A percentile compares a stretch with the other conserved stretches of the same genome.
Conservation (phyloP, 2,797 vertebrate species). For the Siniperca obscura region DNA sequence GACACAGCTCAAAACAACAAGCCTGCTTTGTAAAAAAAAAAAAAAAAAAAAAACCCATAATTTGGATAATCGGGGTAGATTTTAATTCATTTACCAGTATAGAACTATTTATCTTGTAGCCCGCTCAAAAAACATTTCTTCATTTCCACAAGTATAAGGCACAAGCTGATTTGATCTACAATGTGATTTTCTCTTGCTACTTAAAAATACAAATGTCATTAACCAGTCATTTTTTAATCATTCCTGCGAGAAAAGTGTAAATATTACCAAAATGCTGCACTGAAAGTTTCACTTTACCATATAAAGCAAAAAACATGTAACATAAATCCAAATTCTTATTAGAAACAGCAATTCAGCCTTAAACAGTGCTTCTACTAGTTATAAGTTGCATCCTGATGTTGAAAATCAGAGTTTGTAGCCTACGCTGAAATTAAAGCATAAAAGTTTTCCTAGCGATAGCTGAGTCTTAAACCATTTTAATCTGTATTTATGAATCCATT, state of each 20-base stretch:
- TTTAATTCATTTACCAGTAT: constrained; percentile 16
- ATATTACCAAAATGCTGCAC: constrained; percentile 17
- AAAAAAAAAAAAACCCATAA: background rate
- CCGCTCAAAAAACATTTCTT: constrained; percentile 5
- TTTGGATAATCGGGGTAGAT: background rate
- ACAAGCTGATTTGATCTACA: constrained; percentile 26
- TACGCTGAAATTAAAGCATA: constrained; percentile 22
- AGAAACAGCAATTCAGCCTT: constrained; percentile 53
- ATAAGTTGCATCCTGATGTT: constrained; percentile 35
- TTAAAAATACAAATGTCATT: constrained; percentile 12
- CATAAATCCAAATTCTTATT: constrained; percentile 10
- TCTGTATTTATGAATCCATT: constrained; percentile 43
- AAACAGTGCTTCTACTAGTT: constrained; percentile 65
- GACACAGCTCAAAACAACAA: constrained; percentile 21
- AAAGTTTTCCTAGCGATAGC: constrained; percentile 2
- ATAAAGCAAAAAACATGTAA: constrained; percentile 23
- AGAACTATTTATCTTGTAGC: constrained; percentile 7
- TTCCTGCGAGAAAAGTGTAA: constrained; percentile 11
- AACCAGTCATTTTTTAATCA: background rate
- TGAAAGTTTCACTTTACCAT: constrained; percentile 7
- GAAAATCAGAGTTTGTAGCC: constrained; percentile 32
- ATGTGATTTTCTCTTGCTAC: constrained; percentile 15
- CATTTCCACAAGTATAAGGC: constrained; percentile 41
- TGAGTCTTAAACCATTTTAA: constrained; percentile 35
- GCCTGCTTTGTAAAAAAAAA: background rate